Conservation (phyloP, 2,888 invertebrate species). For the Alitta virens region DNA sequence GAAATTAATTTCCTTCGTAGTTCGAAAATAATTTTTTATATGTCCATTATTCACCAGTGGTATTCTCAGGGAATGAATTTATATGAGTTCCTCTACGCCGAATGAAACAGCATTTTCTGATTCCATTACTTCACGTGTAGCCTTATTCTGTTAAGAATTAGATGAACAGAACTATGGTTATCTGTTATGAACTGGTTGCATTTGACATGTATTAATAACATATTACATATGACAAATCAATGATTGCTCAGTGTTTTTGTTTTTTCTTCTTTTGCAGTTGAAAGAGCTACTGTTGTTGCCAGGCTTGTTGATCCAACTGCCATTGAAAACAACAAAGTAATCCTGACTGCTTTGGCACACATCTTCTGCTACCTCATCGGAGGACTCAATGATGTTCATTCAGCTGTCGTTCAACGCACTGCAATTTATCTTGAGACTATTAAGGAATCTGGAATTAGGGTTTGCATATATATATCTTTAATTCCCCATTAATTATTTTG, state of each 20-base stretch:
- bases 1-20: too few species aligned
- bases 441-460: conserved; percentile 83
- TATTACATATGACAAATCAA: not conserved
- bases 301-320: conserved; percentile 81
- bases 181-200: not conserved
- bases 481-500: too few species aligned
- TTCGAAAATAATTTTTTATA: too few species aligned
- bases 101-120: too few species aligned
- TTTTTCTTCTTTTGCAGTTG: conserved; percentile 66
- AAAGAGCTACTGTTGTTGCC: conserved; percentile 88
- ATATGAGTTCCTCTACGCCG: too few species aligned
- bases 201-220: not conserved
- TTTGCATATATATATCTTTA: conserved; percentile 47
- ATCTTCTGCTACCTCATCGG: conserved; percentile 95
- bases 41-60: too few species aligned
- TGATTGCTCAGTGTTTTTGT: not conserved
- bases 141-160: too few species aligned
- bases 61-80: too few species aligned
- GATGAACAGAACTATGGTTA: too few species aligned
- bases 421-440: conserved; percentile 90
- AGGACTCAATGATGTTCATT: conserved; percentile 92
- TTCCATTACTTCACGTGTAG: too few species aligned
- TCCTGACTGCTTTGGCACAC: conserved; percentile 92
- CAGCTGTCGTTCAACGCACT: conserved; percentile 91
- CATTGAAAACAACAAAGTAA: conserved; percentile 67